phyloP scores from a whole-genome alignment of 2,888 invertebrate genomes.

The Ctena decussata region DNA sequence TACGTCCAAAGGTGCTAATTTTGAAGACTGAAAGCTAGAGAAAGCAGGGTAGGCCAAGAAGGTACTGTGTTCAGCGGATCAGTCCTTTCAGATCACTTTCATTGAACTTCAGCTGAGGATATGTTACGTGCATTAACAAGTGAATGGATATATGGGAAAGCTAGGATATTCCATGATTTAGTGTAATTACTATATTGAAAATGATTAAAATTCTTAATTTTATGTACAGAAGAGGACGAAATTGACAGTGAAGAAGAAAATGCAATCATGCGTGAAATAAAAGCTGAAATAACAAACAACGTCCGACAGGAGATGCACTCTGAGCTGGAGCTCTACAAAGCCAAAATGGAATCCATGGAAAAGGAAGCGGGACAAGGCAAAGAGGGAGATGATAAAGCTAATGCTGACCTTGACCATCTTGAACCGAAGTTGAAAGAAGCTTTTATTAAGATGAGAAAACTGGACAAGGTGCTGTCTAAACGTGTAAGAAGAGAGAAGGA shows the following conservation, averaged over 20 bases:
- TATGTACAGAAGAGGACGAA: slow-evolving; percentile 67
- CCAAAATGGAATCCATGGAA: slow-evolving; percentile 72
- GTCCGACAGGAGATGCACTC: slow-evolving; percentile 83
- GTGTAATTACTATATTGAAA: too few species aligned
- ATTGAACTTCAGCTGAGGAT: too few species aligned
- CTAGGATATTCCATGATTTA: too few species aligned
- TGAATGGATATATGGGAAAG: too few species aligned
- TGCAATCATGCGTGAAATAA: slow-evolving; percentile 82
- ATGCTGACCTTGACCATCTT: slow-evolving; percentile 76
- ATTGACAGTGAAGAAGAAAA: slow-evolving; percentile 85
- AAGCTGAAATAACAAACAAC: slow-evolving; percentile 81
- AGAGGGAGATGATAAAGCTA: neutral
- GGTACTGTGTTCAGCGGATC: too few species aligned
- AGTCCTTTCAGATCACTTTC: too few species aligned
- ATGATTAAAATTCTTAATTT: too few species aligned
- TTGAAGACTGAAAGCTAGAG: too few species aligned
- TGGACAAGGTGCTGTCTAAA: slow-evolving; percentile 83
- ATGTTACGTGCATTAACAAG: too few species aligned
- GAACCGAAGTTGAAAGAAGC: slow-evolving; percentile 84
- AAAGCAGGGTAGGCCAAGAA: too few species aligned
- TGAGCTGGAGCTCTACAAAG: slow-evolving; percentile 79
- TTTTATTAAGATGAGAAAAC: slow-evolving; percentile 85
- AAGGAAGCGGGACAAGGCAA: slow-evolving; percentile 33
- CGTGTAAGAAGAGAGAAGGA: slow-evolving; percentile 82
- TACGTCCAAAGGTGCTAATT: too few species aligned